Evolutionary conservation across 2,888 invertebrate genomes (phyloP).

Genomic region (Caenorhabditis sulstoni): DNA sequence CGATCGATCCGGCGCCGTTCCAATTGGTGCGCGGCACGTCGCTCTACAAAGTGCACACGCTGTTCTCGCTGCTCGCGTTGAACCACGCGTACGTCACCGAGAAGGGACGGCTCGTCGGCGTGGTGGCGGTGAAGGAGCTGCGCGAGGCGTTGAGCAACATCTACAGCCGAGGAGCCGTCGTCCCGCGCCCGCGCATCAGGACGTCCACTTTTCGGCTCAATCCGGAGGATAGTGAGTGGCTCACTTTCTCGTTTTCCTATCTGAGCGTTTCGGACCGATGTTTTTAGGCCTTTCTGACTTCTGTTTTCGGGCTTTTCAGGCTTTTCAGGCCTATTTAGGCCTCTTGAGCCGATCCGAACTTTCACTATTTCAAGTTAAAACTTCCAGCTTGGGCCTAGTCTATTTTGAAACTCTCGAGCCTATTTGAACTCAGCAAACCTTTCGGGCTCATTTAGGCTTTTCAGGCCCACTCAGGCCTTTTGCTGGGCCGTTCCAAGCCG

Average conservation of each 20-base stretch:
- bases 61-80: slow-evolving; percentile 98
- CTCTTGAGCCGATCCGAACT: too few species aligned
- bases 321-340: too few species aligned
- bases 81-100: slow-evolving; percentile 98
- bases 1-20: slow-evolving; percentile 91
- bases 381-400: too few species aligned
- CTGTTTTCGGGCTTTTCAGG: too few species aligned
- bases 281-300: not conserved
- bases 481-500: too few species aligned
- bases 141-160: slow-evolving; percentile 77
- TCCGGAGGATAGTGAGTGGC: slow-evolving; percentile 43
- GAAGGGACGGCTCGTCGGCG: slow-evolving; percentile 94
- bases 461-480: too few species aligned
- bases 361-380: too few species aligned
- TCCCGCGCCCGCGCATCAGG: slow-evolving; percentile 49
- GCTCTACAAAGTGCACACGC: slow-evolving; percentile 86
- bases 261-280: too few species aligned
- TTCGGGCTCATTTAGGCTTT: too few species aligned
- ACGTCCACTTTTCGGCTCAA: slow-evolving; percentile 60
- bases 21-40: slow-evolving; percentile 79
- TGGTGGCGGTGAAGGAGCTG: slow-evolving; percentile 92
- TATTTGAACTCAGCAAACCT: too few species aligned
- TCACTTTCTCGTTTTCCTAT: not conserved
- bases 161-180: slow-evolving; percentile 77
- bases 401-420: too few species aligned